Base-by-base conservation (phyloP, 2,888 invertebrate genomes). In the Hyalella azteca region DNA sequence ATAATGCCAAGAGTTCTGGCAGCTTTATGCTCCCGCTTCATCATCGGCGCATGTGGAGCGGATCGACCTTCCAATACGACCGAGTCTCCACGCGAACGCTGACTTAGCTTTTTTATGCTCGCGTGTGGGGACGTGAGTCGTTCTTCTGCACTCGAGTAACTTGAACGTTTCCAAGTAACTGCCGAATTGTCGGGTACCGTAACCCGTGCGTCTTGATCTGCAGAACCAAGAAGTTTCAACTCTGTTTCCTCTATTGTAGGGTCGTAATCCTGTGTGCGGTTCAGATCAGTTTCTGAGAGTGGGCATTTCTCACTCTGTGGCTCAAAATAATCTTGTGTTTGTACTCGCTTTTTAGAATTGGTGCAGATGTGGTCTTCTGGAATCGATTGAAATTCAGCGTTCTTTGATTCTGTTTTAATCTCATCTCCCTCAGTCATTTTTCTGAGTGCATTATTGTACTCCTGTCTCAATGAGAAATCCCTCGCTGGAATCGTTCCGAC, bases 1-100 rank as follows among this genome's bases (percentile, higher is more conserved):
- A 98, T 97, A 87, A 98, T 96, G 85, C 97, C 97, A 81, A 98
- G 90, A 59, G 98, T 98, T 87, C 96, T 93, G 3, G 97, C 97
- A 50, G 97, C 97, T 90, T 95, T 95, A 89, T 95, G 95, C 87
- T 96, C 96, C 29, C 81, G 77, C 15, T 81, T 60, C 80, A 83
- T 80, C 80, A 83, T 78, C 39, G 83, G 81, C 2, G 75, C 45
- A 41, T 82, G 82, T 15, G 66, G 66, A 22, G 29, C 66, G 3
- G 66, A 36, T 36, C 66, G 66, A 66, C 66, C 13, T 36, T 66
- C 66, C 1, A 36, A 36, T 11, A 36, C 29, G n/a, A 29, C 36
- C 19, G 66, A 66, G 0, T 19, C 39, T 7, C 66, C 66, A 13
- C 66, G 36, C 2, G 66, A 66, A n/a, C 66, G 32, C 15, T 66